Conservation (phyloP, 2,888 invertebrate species). For the Xanthostigma xanthostigma region DNA sequence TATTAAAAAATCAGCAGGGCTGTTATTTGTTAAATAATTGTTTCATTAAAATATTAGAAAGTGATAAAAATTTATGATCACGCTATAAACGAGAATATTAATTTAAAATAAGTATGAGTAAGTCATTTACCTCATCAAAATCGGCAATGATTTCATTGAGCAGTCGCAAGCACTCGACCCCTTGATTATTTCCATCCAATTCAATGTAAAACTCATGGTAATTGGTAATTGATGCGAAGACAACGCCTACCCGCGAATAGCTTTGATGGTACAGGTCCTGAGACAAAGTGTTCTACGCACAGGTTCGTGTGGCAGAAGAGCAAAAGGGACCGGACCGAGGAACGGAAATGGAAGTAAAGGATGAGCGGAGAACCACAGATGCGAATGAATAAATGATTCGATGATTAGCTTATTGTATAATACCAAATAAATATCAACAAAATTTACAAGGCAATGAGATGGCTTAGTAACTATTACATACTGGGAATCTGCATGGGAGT, state of each 20-base stretch:
- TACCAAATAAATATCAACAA: too few species aligned
- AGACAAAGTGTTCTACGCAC: slow-evolving; percentile 38
- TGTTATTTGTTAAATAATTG: too few species aligned
- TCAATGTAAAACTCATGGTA: slow-evolving; percentile 91
- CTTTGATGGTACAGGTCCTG: slow-evolving; percentile 88
- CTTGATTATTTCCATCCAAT: slow-evolving; percentile 82
- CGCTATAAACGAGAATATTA: too few species aligned
- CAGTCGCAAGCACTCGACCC: slow-evolving; percentile 73
- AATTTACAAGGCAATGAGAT: too few species aligned
- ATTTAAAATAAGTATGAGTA: too few species aligned
- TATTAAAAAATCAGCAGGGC: neutral
- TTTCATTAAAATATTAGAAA: neutral
- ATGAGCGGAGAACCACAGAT: neutral
- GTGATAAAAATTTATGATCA: too few species aligned
- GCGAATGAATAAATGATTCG: too few species aligned
- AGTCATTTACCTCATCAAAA: slow-evolving; percentile 66
- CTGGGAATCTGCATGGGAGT: too few species aligned
- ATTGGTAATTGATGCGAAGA: slow-evolving; percentile 86
- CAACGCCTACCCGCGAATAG: slow-evolving; percentile 78
- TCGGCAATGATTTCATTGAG: slow-evolving; percentile 88
- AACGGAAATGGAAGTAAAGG: neutral
- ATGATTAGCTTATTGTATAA: too few species aligned
- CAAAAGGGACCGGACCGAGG: neutral
- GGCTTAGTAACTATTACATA: too few species aligned
- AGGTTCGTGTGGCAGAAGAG: neutral